Base-by-base conservation (phyloP, 2,888 invertebrate genomes). In the Drosophila formosana region DNA sequence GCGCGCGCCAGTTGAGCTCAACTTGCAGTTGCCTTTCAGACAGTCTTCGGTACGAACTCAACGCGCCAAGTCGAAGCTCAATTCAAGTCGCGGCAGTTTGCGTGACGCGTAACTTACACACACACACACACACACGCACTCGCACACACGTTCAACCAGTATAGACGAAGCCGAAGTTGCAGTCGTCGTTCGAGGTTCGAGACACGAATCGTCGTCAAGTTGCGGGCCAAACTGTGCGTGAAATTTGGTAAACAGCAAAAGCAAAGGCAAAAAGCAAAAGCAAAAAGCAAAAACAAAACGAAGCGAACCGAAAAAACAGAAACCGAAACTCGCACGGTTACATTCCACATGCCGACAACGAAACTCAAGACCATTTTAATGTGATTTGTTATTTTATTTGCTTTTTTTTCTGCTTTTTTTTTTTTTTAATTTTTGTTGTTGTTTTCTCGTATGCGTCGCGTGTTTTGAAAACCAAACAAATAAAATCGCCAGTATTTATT, bases 21-120 rank as follows among this genome's bases (percentile, higher is more conserved):
- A 66, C 51, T 72, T 55, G 37, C 50, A 45, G 66, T 26, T 57
- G 64, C 60, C 79, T 69, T 52, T 55, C 52, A 57, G 66, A 62
- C 82, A 82, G 82, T 82, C 82, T 82, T 84, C 73, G 88, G 73
- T 76, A 61, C 66, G 79, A 76, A 64, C 82, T 87, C 69, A 76
- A 71, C 51, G 69, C 69, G 76, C 75, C 51, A 75, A 75, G 82
- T 81, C 67, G 32, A 41, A 55, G 60, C 56, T 61, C 66, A 61
- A 5, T 49, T 46, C 2, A 57, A 68, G 52, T 46, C 62, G 55
- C 51, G 28, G 49, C 28, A 39, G 3, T 23, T 34, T 37, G 32
- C 34, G 50, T 34, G 39, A 41, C 63, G 46, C 41, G 61, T 34
- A 49, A 32, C 11, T 11, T 4, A 9, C 11, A 37, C n/a, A 30